A percentile compares a stretch with the other conserved stretches of the same genome.
phyloP scores from a whole-genome alignment of 2,797 vertebrate species.

The Acrossocheilus wenchowensis region DNA sequence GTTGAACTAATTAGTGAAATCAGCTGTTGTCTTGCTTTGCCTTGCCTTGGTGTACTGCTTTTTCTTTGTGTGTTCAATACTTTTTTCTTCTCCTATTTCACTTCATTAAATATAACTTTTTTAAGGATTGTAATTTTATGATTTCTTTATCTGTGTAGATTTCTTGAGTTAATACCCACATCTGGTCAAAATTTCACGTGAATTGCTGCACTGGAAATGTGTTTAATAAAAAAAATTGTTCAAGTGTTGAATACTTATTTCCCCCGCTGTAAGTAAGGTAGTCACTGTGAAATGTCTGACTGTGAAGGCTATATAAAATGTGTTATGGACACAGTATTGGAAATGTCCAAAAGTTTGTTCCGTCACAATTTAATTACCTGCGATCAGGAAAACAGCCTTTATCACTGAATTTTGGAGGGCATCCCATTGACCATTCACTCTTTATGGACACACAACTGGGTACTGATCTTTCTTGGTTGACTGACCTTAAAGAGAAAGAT shows the following conservation, averaged over 20 bases:
- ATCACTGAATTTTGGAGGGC: background rate
- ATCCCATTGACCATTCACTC: background rate
- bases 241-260: too few species aligned
- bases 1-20: background rate
- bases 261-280: too few species aligned
- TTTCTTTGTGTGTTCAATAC: too few species aligned
- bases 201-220: too few species aligned
- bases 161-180: too few species aligned
- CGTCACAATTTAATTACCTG: background rate
- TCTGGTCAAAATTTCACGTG: too few species aligned
- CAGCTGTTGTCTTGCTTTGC: background rate
- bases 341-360: background rate
- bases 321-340: too few species aligned
- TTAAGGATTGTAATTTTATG: background rate
- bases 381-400: background rate
- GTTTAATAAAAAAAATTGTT: too few species aligned
- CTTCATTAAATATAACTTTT: background rate
- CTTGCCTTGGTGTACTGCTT: background rate
- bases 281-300: too few species aligned
- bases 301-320: too few species aligned
- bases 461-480: background rate
- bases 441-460: background rate
- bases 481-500: background rate
- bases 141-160: too few species aligned
- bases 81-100: background rate